Evolutionary conservation across 37 sponge, comb jelly and placozoan genomes (phyloP).

Genomic region (Bolinopsis microptera): DNA sequence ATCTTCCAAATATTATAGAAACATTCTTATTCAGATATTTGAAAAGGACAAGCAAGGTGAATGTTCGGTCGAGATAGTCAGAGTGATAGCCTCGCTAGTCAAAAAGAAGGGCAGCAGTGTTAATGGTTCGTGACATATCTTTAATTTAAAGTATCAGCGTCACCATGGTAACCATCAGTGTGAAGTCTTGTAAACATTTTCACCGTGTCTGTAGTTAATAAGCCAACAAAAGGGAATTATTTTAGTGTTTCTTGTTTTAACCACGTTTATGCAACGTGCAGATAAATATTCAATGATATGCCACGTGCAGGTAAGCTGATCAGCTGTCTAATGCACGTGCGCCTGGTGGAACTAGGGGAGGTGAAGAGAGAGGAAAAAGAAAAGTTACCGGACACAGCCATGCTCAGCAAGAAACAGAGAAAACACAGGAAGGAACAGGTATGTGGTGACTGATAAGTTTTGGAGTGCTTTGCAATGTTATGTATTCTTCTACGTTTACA

Average conservation of each 20-base stretch:
- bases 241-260: no score
- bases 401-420: constrained; percentile 56
- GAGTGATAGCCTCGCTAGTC: constrained; percentile 1
- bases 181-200: no score
- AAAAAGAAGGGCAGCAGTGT: constrained; percentile 57
- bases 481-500: no score
- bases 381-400: constrained; percentile 24
- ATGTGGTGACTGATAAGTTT: background rate
- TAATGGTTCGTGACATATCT: background rate
- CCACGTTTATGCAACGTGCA: no score
- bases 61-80: constrained; percentile 55
- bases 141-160: no score
- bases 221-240: no score
- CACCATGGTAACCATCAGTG: no score
- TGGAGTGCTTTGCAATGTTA: no score
- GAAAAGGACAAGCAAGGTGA: constrained; percentile 62
- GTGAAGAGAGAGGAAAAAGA: constrained; percentile 36
- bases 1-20: no score
- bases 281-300: no score
- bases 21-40: no score
- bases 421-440: constrained; percentile 64
- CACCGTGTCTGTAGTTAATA: no score
- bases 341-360: constrained; percentile 39
- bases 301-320: background rate
- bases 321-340: constrained; percentile 2